Conservation (phyloP, 2,888 invertebrate species). For the Nebria brevicollis region DNA sequence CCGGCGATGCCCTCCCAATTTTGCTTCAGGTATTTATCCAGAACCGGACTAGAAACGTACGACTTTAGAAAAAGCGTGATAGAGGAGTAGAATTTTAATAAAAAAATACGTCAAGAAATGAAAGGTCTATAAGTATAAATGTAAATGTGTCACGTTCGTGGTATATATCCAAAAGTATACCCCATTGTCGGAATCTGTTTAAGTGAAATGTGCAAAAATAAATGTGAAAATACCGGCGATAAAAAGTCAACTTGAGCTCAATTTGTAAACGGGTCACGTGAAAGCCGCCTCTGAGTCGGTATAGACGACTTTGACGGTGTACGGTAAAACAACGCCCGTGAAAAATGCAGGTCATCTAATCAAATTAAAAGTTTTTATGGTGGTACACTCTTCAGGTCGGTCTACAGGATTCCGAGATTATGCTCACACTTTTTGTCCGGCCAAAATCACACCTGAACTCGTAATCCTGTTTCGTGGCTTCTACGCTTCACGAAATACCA, state of each 20-base stretch:
- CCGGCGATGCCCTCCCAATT: background rate
- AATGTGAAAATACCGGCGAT: background rate
- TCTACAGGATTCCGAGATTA: slow-evolving; percentile 17
- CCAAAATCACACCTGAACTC: slow-evolving; percentile 18
- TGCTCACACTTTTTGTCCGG: slow-evolving; percentile 19
- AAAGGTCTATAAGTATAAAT: background rate
- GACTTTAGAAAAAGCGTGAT: background rate
- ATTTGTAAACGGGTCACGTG: slow-evolving; percentile 8
- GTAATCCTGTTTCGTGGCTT: slow-evolving; percentile 13
- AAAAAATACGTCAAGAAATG: background rate
- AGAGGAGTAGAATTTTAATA: background rate
- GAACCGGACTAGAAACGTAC: background rate
- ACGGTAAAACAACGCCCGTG: slow-evolving; percentile 39
- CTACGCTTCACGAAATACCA: background rate
- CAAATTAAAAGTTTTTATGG: slow-evolving; percentile 47
- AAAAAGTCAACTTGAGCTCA: background rate
- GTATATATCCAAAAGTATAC: background rate
- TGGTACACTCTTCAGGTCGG: slow-evolving; percentile 20
- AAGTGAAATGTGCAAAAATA: background rate
- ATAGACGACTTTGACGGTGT: slow-evolving; percentile 6
- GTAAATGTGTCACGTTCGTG: background rate
- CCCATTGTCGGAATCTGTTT: background rate
- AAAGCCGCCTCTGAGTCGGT: background rate
- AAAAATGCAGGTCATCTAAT: slow-evolving; percentile 47
- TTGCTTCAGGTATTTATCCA: background rate